Base-by-base conservation (phyloP, 2,113 vertebrate genomes). In the Phodopus roborovskii region DNA sequence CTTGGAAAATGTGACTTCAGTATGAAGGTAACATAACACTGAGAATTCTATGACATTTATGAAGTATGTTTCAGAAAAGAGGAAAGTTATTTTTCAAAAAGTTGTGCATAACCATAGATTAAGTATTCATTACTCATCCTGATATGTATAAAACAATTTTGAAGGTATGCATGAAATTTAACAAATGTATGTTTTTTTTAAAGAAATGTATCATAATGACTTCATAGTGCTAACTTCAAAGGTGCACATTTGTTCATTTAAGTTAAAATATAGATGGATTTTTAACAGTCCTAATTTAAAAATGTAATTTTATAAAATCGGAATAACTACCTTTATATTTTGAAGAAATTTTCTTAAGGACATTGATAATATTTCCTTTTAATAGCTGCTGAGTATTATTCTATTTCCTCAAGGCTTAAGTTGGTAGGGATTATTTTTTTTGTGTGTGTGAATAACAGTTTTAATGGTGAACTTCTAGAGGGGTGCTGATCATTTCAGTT, bases 401-500 rank as follows among this genome's bases (percentile, higher is more conserved):
- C 4, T 16, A 33, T 26, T 77, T 5, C 70, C 50, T 92, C 30
- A 62, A 11, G 36, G 0, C 4, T 75, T 85, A 89, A 30, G 3
- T 66, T 36, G 9, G 74, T 86, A 66, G 13, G 10, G 3, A 0
- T 90, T 92, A 62, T 50, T 82, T 50, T 56, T 56, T 56, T 56
- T 56, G 11, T 13, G 9, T 6, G 85, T 75, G 17, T 58, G 39
- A 94, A 6, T n/a, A 36, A 86, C 96, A 36, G 60, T 53, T 97
- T 95, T 97, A 93, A 95, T 95, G 96, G 33, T 19, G 53, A 92
- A 85, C 45, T 91, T 85, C 64, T 8, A 73, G n/a, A 75, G 50
- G 28, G 94, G 42, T 20, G 24, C 70, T 75, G 60, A n/a, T 88
- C n/a, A 39, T 70, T 97, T 96, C 56, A 86, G 70, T 71, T 88